These are phyloP conservation scores for Neopipo cinnamomea DNA, from an alignment of 2,113 vertebrate genomes.

Conservation along the genomic window DNA sequence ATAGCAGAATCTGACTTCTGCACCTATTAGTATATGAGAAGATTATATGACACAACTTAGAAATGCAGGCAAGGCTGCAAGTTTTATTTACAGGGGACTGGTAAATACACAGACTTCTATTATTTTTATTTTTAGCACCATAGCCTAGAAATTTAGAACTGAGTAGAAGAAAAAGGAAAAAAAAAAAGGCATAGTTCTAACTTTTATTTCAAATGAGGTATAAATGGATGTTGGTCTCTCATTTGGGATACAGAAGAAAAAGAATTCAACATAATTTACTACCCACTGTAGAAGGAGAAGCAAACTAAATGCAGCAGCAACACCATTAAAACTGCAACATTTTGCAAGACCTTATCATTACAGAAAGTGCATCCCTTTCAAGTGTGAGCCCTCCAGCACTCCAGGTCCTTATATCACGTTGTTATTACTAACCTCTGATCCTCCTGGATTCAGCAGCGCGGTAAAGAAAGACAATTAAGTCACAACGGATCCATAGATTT, in stretches of 20 bases:
- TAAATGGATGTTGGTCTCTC: not conserved
- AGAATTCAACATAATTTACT: not conserved
- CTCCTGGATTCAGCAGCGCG: not conserved
- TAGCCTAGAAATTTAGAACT: not conserved
- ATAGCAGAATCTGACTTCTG: not conserved
- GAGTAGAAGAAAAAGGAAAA: not conserved
- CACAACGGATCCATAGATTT: not conserved
- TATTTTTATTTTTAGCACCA: constrained; percentile 41
- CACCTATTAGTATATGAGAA: not conserved
- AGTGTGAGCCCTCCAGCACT: not conserved
- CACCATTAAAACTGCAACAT: not conserved
- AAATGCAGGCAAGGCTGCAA: not conserved
- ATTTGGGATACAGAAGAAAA: not conserved
- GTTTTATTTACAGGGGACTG: not conserved
- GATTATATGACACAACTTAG: not conserved
- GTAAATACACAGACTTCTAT: not conserved
- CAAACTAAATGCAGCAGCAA: constrained; percentile 23
- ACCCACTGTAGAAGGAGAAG: not conserved
- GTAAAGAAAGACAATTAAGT: not conserved
- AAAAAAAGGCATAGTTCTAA: not conserved
- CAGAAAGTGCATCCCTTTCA: constrained; percentile 5
- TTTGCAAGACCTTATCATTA: constrained; percentile 18
- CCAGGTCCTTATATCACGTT: not conserved
- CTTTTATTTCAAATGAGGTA: not conserved
- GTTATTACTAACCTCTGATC: constrained; percentile 13